Base-by-base conservation (phyloP, 2,888 invertebrate species). In the Neocrepidodera transversa region DNA sequence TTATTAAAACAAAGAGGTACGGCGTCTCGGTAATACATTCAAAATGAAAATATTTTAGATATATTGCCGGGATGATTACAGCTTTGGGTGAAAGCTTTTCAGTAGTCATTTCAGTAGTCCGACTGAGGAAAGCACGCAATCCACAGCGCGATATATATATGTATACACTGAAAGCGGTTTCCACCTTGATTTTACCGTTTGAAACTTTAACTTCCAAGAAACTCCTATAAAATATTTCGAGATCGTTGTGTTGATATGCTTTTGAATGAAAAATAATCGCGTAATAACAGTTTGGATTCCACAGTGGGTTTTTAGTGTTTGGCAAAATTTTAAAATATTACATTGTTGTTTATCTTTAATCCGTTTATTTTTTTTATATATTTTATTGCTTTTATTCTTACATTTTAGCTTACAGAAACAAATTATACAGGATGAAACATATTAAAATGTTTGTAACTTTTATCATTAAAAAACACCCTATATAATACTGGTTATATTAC, bases 91-190 rank as follows among this genome's bases (percentile, higher is more conserved):
- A 67, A 67, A 68, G 69, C 65, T 66, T 69, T 68, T 63, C 65
- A 67, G 70, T 66, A 68, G 69, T 67, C 67, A 63, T 66, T 68
- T 65, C 65, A 63, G 67, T n/a, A 40, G 40, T 71, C 67, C 69
- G 70, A 68, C 66, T 62, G 62, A 40, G 47, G 53, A 38, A 30
- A 50, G 62, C 68, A 65, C 69, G 67, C 68, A 63, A 71, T 62
- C 70, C 67, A 68, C 64, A 67, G 13, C 7, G 14, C 14, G 1
- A 35, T 35, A 35, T 35, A 35, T n/a, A n/a, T n/a, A n/a, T n/a
- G n/a, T n/a, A n/a, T 35, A 35, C 5, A 28, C 8, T 11, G 4
- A 14, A 7, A 11, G 35, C 35, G 35, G 11, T 35, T 30, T 30
- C 14, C 35, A 13, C 35, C 13, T 17, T 17, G 17, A 17, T 38